Evolutionary conservation across 92 coral and sea anemone genomes (phyloP).

Genomic region (Heteractis magnifica): DNA sequence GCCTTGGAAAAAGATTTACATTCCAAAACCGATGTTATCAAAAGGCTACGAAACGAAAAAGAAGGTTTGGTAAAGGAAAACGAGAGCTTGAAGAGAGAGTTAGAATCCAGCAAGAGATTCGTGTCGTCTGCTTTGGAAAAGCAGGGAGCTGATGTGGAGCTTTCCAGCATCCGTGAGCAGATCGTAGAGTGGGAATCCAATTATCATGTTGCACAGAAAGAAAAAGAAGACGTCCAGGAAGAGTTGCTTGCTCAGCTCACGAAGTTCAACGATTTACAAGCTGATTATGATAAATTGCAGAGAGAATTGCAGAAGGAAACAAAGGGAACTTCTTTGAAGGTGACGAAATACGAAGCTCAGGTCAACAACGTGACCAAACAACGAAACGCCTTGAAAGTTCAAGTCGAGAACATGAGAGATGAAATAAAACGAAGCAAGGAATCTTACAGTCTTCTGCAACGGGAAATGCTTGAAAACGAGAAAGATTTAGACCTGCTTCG

Average conservation of each 20-base stretch:
- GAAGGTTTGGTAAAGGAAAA: constrained; percentile 63
- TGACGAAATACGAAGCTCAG: constrained; percentile 89
- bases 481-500: constrained; percentile 80
- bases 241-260: constrained; percentile 74
- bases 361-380: constrained; percentile 81
- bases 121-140: constrained; percentile 61
- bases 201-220: constrained; percentile 82
- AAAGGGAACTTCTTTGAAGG: constrained; percentile 76
- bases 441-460: constrained; percentile 71
- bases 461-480: constrained; percentile 82
- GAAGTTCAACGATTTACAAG: constrained; percentile 79
- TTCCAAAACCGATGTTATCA: constrained; percentile 66
- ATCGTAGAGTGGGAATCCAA: constrained; percentile 91
- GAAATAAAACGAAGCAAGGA: constrained; percentile 86
- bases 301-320: constrained; percentile 87
- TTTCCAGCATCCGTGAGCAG: constrained; percentile 77
- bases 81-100: constrained; percentile 79
- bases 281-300: constrained; percentile 78
- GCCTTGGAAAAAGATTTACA: constrained; percentile 78
- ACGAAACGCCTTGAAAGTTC: constrained; percentile 83
- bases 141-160: constrained; percentile 59
- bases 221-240: constrained; percentile 88
- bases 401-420: constrained; percentile 77
- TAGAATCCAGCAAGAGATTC: constrained; percentile 76
- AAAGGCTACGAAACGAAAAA: constrained; percentile 80